phyloP scores from a whole-genome alignment of 1,140 invertebrate species.

The Drosophila jambulina region DNA sequence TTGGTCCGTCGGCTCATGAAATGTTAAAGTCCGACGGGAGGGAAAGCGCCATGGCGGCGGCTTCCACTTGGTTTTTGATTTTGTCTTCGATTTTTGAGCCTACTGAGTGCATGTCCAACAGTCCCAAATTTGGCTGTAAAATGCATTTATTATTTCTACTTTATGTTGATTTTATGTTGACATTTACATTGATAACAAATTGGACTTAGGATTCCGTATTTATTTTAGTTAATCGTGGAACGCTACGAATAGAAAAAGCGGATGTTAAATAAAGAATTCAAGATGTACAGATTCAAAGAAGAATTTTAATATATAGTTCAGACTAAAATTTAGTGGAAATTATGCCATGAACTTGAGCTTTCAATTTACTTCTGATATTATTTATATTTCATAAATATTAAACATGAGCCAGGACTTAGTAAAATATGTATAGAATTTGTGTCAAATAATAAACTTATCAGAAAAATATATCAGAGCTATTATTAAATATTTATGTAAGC shows the following conservation, averaged over 20 bases:
- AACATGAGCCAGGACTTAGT: no score
- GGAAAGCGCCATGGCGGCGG: conserved; percentile 32
- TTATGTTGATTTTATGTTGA: conserved; percentile 32
- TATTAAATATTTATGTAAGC: background rate
- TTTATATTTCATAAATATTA: no score
- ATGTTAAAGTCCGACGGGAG: conserved; percentile 52
- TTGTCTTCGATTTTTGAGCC: conserved; percentile 35
- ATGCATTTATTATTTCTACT: conserved; percentile 62
- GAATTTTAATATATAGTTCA: background rate
- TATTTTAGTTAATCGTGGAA: background rate
- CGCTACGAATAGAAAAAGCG: background rate
- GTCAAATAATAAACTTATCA: no score
- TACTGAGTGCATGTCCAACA: conserved; percentile 25
- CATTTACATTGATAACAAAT: conserved; percentile 11
- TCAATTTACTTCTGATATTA: background rate
- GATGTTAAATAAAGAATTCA: background rate
- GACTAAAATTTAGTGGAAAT: background rate
- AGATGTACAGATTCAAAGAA: no score
- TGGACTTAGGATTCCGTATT: background rate
- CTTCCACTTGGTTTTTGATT: conserved; percentile 26
- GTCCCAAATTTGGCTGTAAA: conserved; percentile 54
- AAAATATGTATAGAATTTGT: no score
- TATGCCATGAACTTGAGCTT: background rate
- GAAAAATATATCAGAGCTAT: no score
- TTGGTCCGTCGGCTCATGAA: conserved; percentile 22